Evolutionary conservation across 1,140 invertebrate genomes (phyloP), one percentile per base, ranked within the genome.

Genomic region (Meloidogyne chitwoodi): DNA sequence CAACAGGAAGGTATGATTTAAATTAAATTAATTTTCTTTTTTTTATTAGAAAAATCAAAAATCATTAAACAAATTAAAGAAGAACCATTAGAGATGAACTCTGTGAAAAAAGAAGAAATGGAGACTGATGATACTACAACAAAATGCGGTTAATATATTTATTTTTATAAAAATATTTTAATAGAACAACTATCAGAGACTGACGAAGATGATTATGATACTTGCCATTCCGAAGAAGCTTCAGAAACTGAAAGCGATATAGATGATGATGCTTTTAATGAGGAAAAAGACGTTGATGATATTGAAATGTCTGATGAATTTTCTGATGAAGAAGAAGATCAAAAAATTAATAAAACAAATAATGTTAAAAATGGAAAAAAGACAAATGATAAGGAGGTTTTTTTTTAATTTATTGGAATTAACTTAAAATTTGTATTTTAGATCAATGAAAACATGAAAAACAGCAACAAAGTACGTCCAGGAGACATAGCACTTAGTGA

Each of bases 401-500:
- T 56, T 19, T 19, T 56, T 56, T 56, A 8, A 69, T 56, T 69
- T 24, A 6, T 26, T 19, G n/a, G n/a, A 19, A 41, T 16, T 31
- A 24, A 19, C 14, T 16, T 26, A 19, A 19, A 2, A 44, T 19
- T 12, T 31, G 4, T 12, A 34, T 16, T 69, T 69, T 22, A 68
- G 67, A 12, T 27, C 0, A 38, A 70, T 56, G 22, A 72, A 48
- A 73, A 26, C 74, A 34, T 24, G 38, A 72, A 24, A 2, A 27
- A 61, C 16, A 76, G 27, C 16, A 34, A 63, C 6, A 63, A 26
- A 11, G 24, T 5, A 16, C 12, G 27, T 14, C 16, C 65, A 62
- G 77, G 81, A 48, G 78, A 83, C 27, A 38, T 29, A 10, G 81
- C 81, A 0, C 34, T 79, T n/a, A 41, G 61, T 16, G 81, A 82